Evolutionary conservation across 2,113 vertebrate genomes (phyloP).

Genomic region (Anoura caudifer): DNA sequence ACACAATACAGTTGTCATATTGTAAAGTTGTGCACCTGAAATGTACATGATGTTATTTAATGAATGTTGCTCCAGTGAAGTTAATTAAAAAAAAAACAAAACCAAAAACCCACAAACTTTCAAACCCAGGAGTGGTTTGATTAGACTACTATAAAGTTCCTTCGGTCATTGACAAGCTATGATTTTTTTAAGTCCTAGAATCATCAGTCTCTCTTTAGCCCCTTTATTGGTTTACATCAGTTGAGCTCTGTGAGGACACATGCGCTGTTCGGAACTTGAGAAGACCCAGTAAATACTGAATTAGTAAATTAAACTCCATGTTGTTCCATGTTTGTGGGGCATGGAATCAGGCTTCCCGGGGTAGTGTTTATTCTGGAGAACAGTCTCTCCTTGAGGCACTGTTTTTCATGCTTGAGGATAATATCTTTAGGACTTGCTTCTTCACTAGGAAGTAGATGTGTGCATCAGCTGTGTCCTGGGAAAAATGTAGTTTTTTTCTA

Average conservation of each 20-base stretch:
- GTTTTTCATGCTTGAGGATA: not conserved
- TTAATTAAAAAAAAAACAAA: not conserved
- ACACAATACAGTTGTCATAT: not conserved
- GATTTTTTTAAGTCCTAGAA: not conserved
- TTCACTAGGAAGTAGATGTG: not conserved
- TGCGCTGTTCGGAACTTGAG: not conserved
- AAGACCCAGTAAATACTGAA: not conserved
- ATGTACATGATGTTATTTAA: not conserved
- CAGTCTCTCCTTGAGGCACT: not conserved
- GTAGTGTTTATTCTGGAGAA: not conserved
- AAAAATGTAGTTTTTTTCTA: not conserved
- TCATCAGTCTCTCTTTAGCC: not conserved
- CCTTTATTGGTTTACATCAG: not conserved
- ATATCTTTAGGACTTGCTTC: not conserved
- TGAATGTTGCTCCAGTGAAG: not conserved
- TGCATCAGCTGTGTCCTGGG: not conserved
- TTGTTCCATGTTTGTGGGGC: not conserved
- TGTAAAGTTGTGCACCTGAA: not conserved
- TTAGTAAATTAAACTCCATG: not conserved
- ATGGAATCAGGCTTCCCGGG: not conserved
- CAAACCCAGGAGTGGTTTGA: not conserved
- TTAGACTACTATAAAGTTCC: not conserved
- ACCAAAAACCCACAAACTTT: not conserved
- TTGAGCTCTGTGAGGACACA: not conserved
- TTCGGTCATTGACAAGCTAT: not conserved